A percentile compares a stretch with the other conserved stretches of the same genome.
These are phyloP conservation scores for Biston stratarius DNA, from an alignment of 2,888 invertebrate species.

Conservation along the genomic window DNA sequence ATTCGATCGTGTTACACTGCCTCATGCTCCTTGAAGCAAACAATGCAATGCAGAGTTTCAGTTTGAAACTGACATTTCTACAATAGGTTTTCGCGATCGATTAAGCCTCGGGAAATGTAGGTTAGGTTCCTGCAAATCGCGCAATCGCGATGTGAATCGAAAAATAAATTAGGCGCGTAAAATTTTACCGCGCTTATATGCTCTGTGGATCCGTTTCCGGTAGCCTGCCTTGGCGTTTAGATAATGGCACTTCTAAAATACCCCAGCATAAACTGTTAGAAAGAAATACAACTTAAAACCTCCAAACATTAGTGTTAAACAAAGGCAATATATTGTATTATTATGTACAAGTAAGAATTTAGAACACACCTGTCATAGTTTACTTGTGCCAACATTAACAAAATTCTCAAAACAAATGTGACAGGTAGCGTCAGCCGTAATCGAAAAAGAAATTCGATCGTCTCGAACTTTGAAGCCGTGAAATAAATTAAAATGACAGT, in stretches of 20 bases:
- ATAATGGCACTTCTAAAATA: constrained; percentile 16
- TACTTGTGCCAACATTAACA: constrained; percentile 47
- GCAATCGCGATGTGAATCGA: constrained; percentile 55
- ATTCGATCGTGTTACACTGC: not conserved
- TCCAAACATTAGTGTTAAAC: not conserved
- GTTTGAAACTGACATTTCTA: constrained; percentile 25
- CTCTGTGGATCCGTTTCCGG: constrained; percentile 36
- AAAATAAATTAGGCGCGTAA: constrained; percentile 46
- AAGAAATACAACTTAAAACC: not conserved
- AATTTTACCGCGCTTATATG: constrained; percentile 28
- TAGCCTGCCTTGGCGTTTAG: constrained; percentile 3
- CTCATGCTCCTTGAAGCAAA: constrained; percentile 3
- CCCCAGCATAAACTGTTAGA: not conserved
- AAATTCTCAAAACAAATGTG: constrained; percentile 43
- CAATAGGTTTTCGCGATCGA: constrained; percentile 47
- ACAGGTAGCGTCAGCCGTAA: constrained; percentile 60
- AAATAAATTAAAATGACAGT: constrained; percentile 87
- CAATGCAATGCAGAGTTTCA: constrained; percentile 41
- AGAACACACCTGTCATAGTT: constrained; percentile 23
- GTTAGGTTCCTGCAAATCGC: constrained; percentile 45
- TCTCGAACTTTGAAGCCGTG: constrained; percentile 77
- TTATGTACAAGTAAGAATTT: not conserved
- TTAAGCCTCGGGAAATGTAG: constrained; percentile 42
- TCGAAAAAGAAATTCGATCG: constrained; percentile 77
- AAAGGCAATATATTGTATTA: not conserved